These are phyloP conservation scores for Mus pahari DNA, from an alignment of 2,113 vertebrate species.

Conservation along the genomic window DNA sequence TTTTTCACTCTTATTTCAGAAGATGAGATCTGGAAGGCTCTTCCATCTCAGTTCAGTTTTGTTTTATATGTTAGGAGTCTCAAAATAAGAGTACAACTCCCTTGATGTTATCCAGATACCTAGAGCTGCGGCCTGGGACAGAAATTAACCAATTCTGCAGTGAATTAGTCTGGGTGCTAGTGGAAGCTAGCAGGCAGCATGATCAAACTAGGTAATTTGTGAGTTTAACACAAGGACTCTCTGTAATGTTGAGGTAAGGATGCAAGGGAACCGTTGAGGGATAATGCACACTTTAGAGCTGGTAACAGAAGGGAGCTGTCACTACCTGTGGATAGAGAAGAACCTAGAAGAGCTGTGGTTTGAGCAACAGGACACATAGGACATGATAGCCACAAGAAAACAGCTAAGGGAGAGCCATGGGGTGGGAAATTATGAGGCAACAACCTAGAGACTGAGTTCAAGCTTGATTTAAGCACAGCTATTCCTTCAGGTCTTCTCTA, in stretches of 20 bases:
- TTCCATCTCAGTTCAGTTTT: background rate
- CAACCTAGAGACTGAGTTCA: no score
- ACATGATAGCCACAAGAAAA: background rate
- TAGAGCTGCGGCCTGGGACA: background rate
- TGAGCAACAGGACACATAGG: background rate
- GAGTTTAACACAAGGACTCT: background rate
- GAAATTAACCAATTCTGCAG: background rate
- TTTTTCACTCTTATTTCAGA: conserved; percentile 43
- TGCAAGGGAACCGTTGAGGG: background rate
- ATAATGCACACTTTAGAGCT: background rate
- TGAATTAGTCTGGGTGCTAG: background rate
- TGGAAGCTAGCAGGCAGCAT: background rate
- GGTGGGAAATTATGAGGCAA: no score
- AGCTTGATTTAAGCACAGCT: no score
- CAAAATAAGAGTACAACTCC: background rate
- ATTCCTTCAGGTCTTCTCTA: no score
- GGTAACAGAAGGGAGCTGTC: background rate
- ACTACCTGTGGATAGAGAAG: background rate
- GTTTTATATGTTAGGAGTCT: conserved; percentile 30
- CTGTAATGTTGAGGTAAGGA: background rate
- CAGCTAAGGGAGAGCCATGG: background rate
- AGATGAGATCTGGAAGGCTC: conserved; percentile 5
- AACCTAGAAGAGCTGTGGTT: background rate
- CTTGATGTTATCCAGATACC: background rate
- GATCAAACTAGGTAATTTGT: conserved; percentile 28